Evolutionary conservation across 2,888 invertebrate species (phyloP).

Genomic region (Pharmacophagus antenor): DNA sequence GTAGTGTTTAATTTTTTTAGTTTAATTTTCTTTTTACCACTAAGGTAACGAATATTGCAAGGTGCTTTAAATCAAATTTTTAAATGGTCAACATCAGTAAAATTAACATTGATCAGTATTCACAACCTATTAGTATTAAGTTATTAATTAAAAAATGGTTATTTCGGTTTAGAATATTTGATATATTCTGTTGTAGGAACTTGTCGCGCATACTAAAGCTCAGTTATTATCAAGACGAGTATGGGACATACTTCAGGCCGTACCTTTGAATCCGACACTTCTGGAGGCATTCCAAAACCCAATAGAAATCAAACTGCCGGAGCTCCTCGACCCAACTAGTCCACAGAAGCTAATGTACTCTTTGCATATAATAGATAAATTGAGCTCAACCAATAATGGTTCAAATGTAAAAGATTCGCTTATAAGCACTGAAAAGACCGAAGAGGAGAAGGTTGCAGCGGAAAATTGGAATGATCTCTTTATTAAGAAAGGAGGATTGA

Average conservation of each 20-base stretch:
- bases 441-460: constrained; percentile 56
- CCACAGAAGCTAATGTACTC: constrained; percentile 98
- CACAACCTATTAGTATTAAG: too few species aligned
- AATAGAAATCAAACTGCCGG: constrained; percentile 84
- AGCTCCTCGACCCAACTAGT: constrained; percentile 91
- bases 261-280: constrained; percentile 94
- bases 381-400: constrained; percentile 60
- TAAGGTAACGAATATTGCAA: too few species aligned
- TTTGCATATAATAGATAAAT: constrained; percentile 88
- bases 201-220: constrained; percentile 90
- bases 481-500: constrained; percentile 92
- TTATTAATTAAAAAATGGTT: too few species aligned
- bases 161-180: constrained; percentile 22
- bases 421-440: constrained; percentile 52
- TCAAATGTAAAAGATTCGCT: constrained; percentile 56
- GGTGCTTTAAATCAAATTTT: too few species aligned
- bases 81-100: too few species aligned
- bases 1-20: neutral
- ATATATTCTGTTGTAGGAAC: constrained; percentile 79
- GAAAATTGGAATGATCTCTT: constrained; percentile 89
- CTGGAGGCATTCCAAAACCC: constrained; percentile 91
- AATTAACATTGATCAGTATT: too few species aligned
- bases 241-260: constrained; percentile 95
- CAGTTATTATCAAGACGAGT: constrained; percentile 94
- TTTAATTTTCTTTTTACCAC: too few species aligned